Conservation (phyloP, 2,113 vertebrate genomes). For the Vulpes lagopus region DNA sequence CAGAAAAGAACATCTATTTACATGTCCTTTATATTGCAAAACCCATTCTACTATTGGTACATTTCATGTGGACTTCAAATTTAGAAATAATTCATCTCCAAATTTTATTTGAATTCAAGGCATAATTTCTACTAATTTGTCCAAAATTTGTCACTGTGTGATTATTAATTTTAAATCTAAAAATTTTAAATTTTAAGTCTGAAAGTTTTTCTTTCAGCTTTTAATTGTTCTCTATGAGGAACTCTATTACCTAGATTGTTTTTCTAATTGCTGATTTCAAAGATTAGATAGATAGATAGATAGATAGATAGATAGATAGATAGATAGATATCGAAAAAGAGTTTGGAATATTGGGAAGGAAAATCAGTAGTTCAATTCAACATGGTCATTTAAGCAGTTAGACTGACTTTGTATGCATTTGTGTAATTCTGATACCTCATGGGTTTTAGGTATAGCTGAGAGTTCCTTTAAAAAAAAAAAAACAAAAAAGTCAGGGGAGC, state of each 20-base stretch:
- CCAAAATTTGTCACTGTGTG: not conserved
- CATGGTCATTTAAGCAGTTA: slow-evolving; percentile 43
- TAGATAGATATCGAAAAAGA: not conserved
- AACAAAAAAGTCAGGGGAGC: not conserved
- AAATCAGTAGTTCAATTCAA: not conserved
- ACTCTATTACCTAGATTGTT: not conserved
- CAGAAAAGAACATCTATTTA: slow-evolving; percentile 82
- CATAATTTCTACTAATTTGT: not conserved
- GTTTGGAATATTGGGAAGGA: not conserved
- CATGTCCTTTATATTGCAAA: slow-evolving; percentile 76
- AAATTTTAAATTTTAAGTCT: slow-evolving; percentile 37
- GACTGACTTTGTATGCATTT: not conserved
- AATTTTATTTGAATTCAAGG: slow-evolving; percentile 62
- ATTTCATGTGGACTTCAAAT: slow-evolving; percentile 69
- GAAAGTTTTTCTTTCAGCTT: not conserved
- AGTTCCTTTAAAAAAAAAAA: not conserved
- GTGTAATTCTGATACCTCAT: not conserved
- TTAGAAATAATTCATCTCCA: slow-evolving; percentile 72
- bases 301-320: too few relatives aligned
- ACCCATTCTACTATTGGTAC: slow-evolving; percentile 63
- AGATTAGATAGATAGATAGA: not conserved
- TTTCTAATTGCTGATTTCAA: slow-evolving; percentile 24
- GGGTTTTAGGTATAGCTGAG: not conserved
- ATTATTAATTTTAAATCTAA: slow-evolving; percentile 37
- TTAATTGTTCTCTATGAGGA: slow-evolving; percentile 1